Percentiles rank a stretch among this genome's conserved stretches.
These are phyloP conservation scores for Lepidostoma basale DNA, from an alignment of 1,140 invertebrate species.

Conservation along the genomic window DNA sequence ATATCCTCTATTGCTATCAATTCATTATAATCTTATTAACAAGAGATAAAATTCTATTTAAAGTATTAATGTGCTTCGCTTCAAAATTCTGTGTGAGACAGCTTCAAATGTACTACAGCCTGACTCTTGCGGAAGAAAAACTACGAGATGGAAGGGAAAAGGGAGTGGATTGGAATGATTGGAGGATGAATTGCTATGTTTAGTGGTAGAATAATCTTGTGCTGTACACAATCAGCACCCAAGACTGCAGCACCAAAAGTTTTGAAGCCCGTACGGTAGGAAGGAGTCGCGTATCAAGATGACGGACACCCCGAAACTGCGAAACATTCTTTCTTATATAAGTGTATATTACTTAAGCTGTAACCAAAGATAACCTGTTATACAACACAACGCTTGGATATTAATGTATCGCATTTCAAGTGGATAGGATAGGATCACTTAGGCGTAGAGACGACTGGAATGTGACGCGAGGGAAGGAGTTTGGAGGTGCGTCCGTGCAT, in stretches of 20 bases:
- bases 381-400: constrained; percentile 11
- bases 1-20: too few species aligned
- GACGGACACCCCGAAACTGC: neutral
- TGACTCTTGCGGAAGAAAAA: too few species aligned
- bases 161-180: too few species aligned
- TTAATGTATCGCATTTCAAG: constrained; percentile 6
- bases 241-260: constrained; percentile 5
- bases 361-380: constrained; percentile 24
- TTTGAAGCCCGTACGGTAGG: too few species aligned
- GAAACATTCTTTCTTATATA: neutral
- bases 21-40: too few species aligned
- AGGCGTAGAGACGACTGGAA: constrained; percentile 9
- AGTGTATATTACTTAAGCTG: constrained; percentile 5
- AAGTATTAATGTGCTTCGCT: too few species aligned
- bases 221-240: neutral
- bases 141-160: too few species aligned
- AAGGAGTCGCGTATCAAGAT: too few species aligned
- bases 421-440: constrained; percentile 14
- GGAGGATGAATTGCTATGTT: too few species aligned
- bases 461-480: neutral
- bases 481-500: neutral
- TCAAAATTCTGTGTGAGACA: too few species aligned
- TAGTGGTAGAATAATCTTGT: neutral
- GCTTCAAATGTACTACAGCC: too few species aligned
- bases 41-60: too few species aligned